Conservation (phyloP, 2,113 vertebrate species). For the Turdus rufiventris region DNA sequence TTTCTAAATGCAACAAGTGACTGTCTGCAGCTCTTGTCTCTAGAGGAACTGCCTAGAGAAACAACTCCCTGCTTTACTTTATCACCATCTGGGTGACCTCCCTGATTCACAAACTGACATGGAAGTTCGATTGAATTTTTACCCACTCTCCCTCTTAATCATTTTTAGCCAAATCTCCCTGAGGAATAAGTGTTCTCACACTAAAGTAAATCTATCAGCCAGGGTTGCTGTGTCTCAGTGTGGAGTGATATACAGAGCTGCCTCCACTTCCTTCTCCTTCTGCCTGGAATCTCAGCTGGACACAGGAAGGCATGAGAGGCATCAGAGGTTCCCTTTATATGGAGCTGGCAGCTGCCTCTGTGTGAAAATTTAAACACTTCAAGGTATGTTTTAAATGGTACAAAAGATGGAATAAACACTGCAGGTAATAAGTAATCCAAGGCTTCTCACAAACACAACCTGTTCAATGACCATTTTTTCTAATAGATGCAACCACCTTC, state of each 20-base stretch:
- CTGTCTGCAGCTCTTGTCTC: neutral
- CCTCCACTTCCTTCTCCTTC: neutral
- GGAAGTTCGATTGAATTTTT: neutral
- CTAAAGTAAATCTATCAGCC: slow-evolving; percentile 4
- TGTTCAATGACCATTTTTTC: neutral
- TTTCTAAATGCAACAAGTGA: neutral
- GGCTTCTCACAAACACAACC: neutral
- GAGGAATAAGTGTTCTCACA: neutral
- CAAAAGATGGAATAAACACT: neutral
- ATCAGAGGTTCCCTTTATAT: neutral
- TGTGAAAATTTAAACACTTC: neutral
- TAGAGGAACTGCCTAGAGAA: neutral
- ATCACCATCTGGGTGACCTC: neutral
- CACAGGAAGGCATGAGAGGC: neutral
- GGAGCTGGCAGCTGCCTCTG: neutral
- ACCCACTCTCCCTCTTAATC: neutral
- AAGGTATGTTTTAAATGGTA: neutral
- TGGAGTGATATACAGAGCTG: neutral
- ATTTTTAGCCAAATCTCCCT: neutral
- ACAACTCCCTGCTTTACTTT: neutral
- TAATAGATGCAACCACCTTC: neutral
- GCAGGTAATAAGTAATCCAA: neutral
- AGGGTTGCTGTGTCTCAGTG: neutral
- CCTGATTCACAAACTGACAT: neutral
- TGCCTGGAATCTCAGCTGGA: neutral